These are phyloP conservation scores for Petrosia ficiformis DNA, from an alignment of 37 sponge, comb jelly and placozoan genomes.

Conservation along the genomic window DNA sequence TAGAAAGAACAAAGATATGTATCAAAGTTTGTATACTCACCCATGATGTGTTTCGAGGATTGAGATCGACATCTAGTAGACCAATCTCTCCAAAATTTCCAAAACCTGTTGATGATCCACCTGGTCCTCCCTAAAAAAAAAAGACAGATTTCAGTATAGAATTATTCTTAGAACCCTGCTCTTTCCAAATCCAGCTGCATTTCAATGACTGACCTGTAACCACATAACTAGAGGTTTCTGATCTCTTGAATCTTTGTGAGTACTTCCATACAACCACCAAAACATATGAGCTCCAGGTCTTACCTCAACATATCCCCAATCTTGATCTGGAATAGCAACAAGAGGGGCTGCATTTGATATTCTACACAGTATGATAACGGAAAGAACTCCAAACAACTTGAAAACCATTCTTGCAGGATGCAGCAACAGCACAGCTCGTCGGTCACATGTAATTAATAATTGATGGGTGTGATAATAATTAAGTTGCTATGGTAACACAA, in stretches of 20 bases:
- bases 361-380: neutral
- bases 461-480: neutral
- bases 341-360: neutral
- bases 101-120: conserved; percentile 86
- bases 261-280: conserved; percentile 86
- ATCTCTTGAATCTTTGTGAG: conserved; percentile 15
- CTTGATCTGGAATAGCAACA: conserved; percentile 39
- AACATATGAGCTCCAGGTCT: conserved; percentile 80
- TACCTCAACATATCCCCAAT: conserved; percentile 80
- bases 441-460: neutral
- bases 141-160: neutral
- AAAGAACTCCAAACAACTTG: too few species aligned
- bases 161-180: neutral
- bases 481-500: neutral
- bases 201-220: conserved; percentile 78
- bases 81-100: conserved; percentile 90
- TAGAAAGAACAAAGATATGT: too few species aligned
- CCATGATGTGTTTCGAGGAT: conserved; percentile 70
- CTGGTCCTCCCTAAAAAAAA: conserved; percentile 73
- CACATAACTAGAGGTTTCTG: conserved; percentile 77
- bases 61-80: conserved; percentile 61
- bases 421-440: too few species aligned
- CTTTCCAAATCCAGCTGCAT: too few species aligned
- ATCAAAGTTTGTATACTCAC: too few species aligned
- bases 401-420: too few species aligned